Base-by-base conservation (phyloP, 1,140 invertebrate genomes). In the Leptinotarsa texana region DNA sequence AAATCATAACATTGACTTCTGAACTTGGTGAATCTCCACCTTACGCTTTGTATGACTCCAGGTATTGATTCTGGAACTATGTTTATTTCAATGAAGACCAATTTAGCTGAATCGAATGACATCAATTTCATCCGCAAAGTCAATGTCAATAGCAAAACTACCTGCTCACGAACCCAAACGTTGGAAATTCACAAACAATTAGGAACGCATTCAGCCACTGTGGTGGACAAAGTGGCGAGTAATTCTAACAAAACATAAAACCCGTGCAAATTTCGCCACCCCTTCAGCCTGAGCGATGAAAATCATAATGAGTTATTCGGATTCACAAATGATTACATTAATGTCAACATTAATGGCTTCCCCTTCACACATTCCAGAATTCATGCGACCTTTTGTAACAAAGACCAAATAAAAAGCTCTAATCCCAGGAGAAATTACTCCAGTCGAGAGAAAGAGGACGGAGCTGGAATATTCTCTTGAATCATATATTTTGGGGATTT, bases 281-380 rank as follows among this genome's bases (percentile, higher is more conserved):
- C 51, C 13, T 57, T n/a, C 51, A 57, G 17, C 15, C 51, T 57
- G n/a, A 4, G 51, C 51, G 51, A 57, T 18, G 51, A 57, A 57
- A 57, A 57, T 57, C 51, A 57, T 57, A 57, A 57, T 57, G 51
- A 57, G 51, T 57, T 57, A 69, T 69, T 69, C 33, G 18, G 67
- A n/a, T 69, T 47, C 67, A 42, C 67, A 69, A 69, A 69, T 69
- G 67, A 69, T 69, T 69, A 69, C 67, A 69, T 69, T 69, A 69
- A 69, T 69, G 67, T 49, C 27, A 49, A 69, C 67, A 42, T 69
- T 49, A 69, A 69, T 49, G 67, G 47, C 67, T 6, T 49, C 27
- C 67, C 24, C n/a, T 49, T 47, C 67, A 69, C 67, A 49, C 67
- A 69, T 69, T 49, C 67, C 17, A 8, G n/a, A 69, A 69, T 69